phyloP scores from a whole-genome alignment of 1,140 invertebrate genomes.

The Sarcophaga bullata region DNA sequence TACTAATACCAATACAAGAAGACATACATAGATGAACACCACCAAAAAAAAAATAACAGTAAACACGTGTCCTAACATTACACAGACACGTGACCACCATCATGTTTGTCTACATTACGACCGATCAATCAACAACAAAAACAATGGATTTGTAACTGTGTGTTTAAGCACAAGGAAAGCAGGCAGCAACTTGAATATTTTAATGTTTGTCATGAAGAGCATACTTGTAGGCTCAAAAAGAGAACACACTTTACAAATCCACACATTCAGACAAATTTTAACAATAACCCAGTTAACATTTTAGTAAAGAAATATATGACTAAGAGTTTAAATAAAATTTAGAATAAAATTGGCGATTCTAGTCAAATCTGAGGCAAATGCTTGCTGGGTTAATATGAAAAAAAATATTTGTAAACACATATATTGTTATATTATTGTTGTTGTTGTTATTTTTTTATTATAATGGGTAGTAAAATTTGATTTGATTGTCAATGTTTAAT shows the following conservation, averaged over 20 bases:
- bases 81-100: conserved; percentile 46
- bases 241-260: neutral
- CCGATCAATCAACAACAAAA: conserved; percentile 44
- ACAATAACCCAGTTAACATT: no score
- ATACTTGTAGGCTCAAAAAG: conserved; percentile 42
- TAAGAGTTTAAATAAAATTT: no score
- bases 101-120: conserved; percentile 44
- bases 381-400: no score
- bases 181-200: neutral
- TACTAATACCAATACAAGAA: no score
- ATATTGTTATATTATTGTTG: neutral
- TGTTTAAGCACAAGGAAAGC: neutral
- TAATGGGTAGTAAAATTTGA: conserved; percentile 36
- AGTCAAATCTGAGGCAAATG: no score
- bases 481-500: conserved; percentile 36
- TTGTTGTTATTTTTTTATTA: conserved; percentile 36
- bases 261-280: neutral
- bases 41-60: conserved; percentile 30
- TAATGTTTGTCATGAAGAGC: conserved; percentile 41
- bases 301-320: no score
- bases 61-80: conserved; percentile 42
- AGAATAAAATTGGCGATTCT: no score
- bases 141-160: neutral
- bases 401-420: no score
- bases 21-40: no score